A percentile compares a stretch with the other conserved stretches of the same genome.
These are phyloP conservation scores for Amniataba percoides DNA, from an alignment of 2,797 vertebrate species.

Conservation along the genomic window DNA sequence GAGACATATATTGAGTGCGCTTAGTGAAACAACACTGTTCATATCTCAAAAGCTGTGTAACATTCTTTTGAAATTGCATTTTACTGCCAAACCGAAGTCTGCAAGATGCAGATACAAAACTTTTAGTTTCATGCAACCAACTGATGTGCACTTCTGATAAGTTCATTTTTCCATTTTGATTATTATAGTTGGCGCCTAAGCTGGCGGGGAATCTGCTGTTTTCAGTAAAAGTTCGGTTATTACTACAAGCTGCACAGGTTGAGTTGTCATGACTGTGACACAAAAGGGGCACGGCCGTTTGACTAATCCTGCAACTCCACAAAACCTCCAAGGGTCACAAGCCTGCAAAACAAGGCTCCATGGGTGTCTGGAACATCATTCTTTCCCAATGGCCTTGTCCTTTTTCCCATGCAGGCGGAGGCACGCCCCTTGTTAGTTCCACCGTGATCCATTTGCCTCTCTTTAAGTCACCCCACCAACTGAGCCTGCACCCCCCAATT, in stretches of 20 bases:
- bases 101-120: slow-evolving; percentile 14
- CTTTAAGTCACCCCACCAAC: slow-evolving; percentile 56
- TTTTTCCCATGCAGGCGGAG: slow-evolving; percentile 75
- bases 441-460: slow-evolving; percentile 60
- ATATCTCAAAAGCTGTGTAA: slow-evolving; percentile 30
- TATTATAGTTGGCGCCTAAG: slow-evolving; percentile 39
- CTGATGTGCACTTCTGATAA: slow-evolving; percentile 42
- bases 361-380: slow-evolving; percentile 78
- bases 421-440: slow-evolving; percentile 85
- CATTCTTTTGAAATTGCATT: slow-evolving; percentile 48
- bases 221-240: slow-evolving; percentile 79
- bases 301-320: slow-evolving; percentile 69
- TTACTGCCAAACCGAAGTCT: slow-evolving; percentile 29
- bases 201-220: slow-evolving; percentile 44
- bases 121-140: slow-evolving; percentile 21
- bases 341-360: slow-evolving; percentile 64
- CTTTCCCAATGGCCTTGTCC: slow-evolving; percentile 70
- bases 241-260: slow-evolving; percentile 75
- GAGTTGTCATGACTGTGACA: slow-evolving; percentile 75
- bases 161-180: slow-evolving; percentile 48
- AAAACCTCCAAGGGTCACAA: slow-evolving; percentile 70
- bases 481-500: slow-evolving; percentile 40
- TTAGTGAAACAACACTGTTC: slow-evolving; percentile 37
- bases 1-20: slow-evolving; percentile 34
- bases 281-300: slow-evolving; percentile 77